Conservation (phyloP, 2,113 vertebrate species). For the Scopus umbretta region DNA sequence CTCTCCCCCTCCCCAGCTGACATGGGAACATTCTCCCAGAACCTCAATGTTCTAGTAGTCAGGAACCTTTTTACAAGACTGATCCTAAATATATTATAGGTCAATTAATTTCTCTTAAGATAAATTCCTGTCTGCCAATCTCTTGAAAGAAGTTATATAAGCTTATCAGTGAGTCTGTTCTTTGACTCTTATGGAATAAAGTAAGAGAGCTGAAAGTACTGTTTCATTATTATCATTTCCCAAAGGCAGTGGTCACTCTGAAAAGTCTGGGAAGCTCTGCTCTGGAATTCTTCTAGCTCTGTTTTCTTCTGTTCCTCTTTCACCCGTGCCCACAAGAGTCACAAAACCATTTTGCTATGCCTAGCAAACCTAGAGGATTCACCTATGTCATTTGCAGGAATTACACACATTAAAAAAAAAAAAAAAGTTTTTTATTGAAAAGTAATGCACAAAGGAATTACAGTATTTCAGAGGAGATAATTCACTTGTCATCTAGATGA, state of each 20-base stretch:
- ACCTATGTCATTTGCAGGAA: not conserved
- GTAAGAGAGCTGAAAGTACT: not conserved
- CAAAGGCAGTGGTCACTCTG: not conserved
- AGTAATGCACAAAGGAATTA: not conserved
- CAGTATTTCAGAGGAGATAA: not conserved
- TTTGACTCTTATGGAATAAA: not conserved
- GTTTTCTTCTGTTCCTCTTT: not conserved
- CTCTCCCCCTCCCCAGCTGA: accelerated
- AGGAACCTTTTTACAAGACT: not conserved
- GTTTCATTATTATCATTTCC: not conserved
- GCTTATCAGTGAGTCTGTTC: not conserved
- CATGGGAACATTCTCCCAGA: not conserved
- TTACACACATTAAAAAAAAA: not conserved
- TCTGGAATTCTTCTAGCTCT: not conserved
- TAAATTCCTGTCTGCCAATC: not conserved
- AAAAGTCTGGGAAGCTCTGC: not conserved
- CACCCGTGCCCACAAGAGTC: not conserved
- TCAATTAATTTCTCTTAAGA: not conserved
- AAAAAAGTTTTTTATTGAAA: not conserved
- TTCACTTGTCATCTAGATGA: not conserved
- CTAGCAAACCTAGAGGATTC: not conserved
- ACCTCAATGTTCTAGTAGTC: not conserved
- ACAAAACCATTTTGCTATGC: not conserved
- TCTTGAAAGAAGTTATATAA: not conserved
- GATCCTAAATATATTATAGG: not conserved